Conservation (phyloP, 1,140 invertebrate species). For the Micrasema minimum region DNA sequence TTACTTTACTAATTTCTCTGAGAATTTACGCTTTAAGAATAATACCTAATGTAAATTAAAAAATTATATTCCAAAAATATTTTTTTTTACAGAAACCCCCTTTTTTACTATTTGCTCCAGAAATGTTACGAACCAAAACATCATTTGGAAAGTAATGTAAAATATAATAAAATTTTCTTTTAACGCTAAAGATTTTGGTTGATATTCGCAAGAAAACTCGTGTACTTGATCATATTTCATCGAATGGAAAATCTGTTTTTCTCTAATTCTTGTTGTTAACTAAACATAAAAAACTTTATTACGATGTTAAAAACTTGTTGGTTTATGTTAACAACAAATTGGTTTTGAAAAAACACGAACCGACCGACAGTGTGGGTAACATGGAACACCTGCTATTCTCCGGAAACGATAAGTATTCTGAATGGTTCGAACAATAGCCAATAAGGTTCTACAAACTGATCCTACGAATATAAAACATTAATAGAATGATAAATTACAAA, state of each 20-base stretch:
- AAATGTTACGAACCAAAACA: too few relatives aligned
- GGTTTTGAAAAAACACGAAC: constrained; percentile 1
- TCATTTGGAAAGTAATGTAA: too few relatives aligned
- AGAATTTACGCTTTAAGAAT: too few relatives aligned
- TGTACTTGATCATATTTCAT: too few relatives aligned
- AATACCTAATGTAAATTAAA: too few relatives aligned
- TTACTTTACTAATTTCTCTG: not conserved
- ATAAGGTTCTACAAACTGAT: not conserved
- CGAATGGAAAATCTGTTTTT: too few relatives aligned
- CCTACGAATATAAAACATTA: not conserved
- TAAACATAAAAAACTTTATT: not conserved
- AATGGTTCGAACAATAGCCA: constrained; percentile 7
- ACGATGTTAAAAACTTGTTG: not conserved
- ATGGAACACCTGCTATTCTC: constrained; percentile 1
- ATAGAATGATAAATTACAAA: not conserved
- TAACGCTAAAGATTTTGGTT: too few relatives aligned
- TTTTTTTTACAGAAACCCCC: too few relatives aligned
- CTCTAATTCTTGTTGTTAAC: not conserved
- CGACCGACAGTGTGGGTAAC: not conserved
- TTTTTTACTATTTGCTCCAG: too few relatives aligned
- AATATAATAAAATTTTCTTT: too few relatives aligned
- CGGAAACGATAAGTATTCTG: constrained; percentile 17
- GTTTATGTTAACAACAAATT: constrained; percentile 8
- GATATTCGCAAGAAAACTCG: too few relatives aligned
- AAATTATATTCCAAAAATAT: too few relatives aligned